Evolutionary conservation across 2,797 vertebrate species (phyloP), one percentile per base, ranked within the genome.

Genomic region (Coranthus polyacanthus): DNA sequence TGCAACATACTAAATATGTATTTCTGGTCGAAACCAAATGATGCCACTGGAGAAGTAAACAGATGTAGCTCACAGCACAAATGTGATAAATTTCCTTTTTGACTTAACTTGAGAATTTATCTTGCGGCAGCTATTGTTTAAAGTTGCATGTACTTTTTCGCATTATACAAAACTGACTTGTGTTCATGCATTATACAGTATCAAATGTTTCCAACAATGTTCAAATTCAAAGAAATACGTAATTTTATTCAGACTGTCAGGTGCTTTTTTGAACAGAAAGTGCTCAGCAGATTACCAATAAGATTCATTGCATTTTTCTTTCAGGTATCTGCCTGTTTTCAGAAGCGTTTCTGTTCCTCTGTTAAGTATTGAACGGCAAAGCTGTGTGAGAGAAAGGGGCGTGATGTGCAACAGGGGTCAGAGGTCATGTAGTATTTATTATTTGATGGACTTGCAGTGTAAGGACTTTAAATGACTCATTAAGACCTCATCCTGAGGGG

Each of bases 391-490:
- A 58, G 13, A 60, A 37, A 44, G 68, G 69, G 59, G 56, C 4
- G 44, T 65, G 66, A 52, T 51, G 26, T 57, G 38, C 68, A 63
- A 56, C 55, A 63, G 50, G 61, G 34, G 72, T 67, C 44, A 63
- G 47, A 63, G 39, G 45, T 68, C 64, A 65, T 39, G n/a, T 9
- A 39, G 20, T 37, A 24, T 72, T 65, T 51, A 50, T 71, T 42
- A 65, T n/a, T 79, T 74, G 75, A 78, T 71, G 67, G 74, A 79
- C 74, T 75, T 43, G 51, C 36, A 29, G n/a, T 39, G 32, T 17
- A 18, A 42, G 51, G 42, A 63, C 17, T 69, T 37, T 16, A 78
- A 71, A 77, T 86, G 67, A 87, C 57, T 78, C 71, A 83, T 60
- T 64, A 60, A 68, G 42, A 58, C 37, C n/a, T 74, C 56, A 54